A percentile compares a stretch with the other conserved stretches of the same genome.
Evolutionary conservation across 2,888 invertebrate species (phyloP).

Genomic region (Thumatha senex): DNA sequence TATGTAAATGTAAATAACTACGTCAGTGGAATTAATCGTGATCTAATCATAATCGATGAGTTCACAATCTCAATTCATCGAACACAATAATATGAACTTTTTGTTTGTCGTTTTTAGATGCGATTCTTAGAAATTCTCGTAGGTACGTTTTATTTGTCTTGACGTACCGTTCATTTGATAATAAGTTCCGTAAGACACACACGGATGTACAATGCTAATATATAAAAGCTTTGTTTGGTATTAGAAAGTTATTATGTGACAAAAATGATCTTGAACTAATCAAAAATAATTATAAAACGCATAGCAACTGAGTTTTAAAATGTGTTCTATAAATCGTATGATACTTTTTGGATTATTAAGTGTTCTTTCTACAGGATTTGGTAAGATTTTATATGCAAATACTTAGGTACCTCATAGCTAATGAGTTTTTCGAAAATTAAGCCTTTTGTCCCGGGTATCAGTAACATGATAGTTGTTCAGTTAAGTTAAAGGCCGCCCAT

Average conservation of each 20-base stretch:
- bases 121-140: conserved; percentile 21
- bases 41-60: conserved; percentile 2
- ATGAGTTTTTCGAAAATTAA: too few species aligned
- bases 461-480: too few species aligned
- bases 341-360: conserved; percentile 21
- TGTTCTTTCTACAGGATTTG: conserved; percentile 1
- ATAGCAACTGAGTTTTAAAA: conserved; percentile 3
- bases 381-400: conserved; percentile 10
- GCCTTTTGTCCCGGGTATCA: too few species aligned
- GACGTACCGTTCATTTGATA: conserved; percentile 1
- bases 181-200: conserved; percentile 16
- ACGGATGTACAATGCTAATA: conserved; percentile 2
- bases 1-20: too few species aligned
- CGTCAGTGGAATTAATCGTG: not conserved
- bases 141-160: not conserved
- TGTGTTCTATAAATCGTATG: conserved; percentile 11
- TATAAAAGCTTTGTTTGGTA: not conserved
- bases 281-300: not conserved
- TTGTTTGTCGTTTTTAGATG: conserved; percentile 22
- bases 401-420: too few species aligned
- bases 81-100: conserved; percentile 16
- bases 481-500: too few species aligned
- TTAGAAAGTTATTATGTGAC: not conserved
- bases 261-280: not conserved
- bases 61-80: conserved; percentile 1